Base-by-base conservation (phyloP, 1,140 invertebrate genomes). In the Chironomus striatipennis region DNA sequence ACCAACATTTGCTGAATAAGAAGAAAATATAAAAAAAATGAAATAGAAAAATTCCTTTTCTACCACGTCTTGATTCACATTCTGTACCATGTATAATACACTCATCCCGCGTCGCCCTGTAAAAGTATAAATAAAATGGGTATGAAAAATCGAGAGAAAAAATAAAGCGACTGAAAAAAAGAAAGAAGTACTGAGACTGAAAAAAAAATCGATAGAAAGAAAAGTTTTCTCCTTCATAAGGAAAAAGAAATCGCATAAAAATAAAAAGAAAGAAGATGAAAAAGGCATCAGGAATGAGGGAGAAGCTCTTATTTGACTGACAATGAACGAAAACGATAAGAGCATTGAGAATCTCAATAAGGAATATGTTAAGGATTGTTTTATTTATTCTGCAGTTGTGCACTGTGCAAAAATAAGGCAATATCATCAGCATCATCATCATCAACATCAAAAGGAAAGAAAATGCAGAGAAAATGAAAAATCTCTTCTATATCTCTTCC, bases 301-400 rank as follows among this genome's bases (percentile, higher is more conserved):
- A 34, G 24, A 34, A 34, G 24, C 24, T 57, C 18, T 21, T 70
- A 70, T 70, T 70, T 70, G 65, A 70, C 65, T 70, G 65, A 70
- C 65, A 17, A 70, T 20, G 65, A 70, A 34, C 24, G 24, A 34
- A n/a, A 70, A 20, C 4, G 65, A 70, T 10, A 20, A 7, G 18
- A 70, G 7, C 10, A 57, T n/a, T 57, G 47, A 70, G 18, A 70
- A 18, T 70, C 65, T 70, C 65, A 70, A 70, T 70, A 70, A 20
- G 65, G 18, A 70, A 70, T 70, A 70, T 9, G 65, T 70, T 70
- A 70, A 70, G 47, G 18, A 70, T 70, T 70, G 65, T 70, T 70
- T 70, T 70, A 70, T 70, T 70, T 70, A 70, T 70, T 70, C 20
- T 70, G 17, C 65, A 57, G 47, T 57, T 57, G 47, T 57, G 47